Evolutionary conservation across 2,888 invertebrate species (phyloP).

Genomic region (Chironomus riparius): DNA sequence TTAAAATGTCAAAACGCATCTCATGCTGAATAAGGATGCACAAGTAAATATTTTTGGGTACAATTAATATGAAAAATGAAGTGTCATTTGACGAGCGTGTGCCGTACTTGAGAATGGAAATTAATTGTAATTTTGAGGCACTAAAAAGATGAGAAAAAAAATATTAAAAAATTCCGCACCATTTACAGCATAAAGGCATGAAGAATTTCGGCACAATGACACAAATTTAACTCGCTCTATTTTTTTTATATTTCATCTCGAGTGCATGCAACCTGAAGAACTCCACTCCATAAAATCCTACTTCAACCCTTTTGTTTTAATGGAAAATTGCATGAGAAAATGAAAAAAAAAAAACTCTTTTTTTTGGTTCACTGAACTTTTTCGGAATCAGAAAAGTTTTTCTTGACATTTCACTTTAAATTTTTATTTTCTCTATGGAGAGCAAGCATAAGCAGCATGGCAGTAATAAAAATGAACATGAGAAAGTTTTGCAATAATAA

Average conservation of each 20-base stretch:
- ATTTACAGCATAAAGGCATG: not conserved
- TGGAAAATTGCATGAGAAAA: not conserved
- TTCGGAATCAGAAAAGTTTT: not conserved
- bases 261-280: not conserved
- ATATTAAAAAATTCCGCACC: not conserved
- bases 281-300: not conserved
- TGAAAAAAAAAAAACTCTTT: too few relatives aligned
- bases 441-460: too few relatives aligned
- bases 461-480: not conserved
- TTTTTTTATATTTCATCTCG: not conserved
- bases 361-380: not conserved
- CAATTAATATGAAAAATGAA: conserved; percentile 1
- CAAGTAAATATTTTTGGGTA: not conserved
- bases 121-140: too few relatives aligned
- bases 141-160: too few relatives aligned
- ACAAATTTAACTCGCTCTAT: not conserved
- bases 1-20: not conserved
- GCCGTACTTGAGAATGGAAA: not conserved
- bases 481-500: not conserved
- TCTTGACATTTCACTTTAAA: too few relatives aligned
- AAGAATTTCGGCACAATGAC: not conserved
- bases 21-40: not conserved
- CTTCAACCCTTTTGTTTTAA: not conserved
- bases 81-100: not conserved
- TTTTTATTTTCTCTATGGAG: too few relatives aligned